Percentiles rank a stretch among this genome's conserved stretches.
These are phyloP conservation scores for Pinctada fucata DNA, from an alignment of 2,888 invertebrate genomes.

Conservation along the genomic window DNA sequence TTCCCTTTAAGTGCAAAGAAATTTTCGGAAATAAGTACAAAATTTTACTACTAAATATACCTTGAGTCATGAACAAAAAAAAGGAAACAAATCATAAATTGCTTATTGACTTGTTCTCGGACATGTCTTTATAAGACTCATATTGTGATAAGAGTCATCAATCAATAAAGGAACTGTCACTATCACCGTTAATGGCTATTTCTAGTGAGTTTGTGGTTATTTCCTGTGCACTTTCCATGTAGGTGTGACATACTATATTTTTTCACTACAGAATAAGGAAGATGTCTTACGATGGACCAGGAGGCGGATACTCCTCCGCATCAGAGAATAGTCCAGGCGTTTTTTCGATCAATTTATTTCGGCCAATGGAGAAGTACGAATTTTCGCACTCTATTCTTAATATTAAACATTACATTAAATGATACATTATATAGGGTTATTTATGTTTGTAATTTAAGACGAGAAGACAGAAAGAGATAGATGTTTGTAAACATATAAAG, in stretches of 20 bases:
- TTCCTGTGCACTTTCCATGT: no score
- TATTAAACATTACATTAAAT: not conserved
- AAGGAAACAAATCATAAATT: no score
- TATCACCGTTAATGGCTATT: no score
- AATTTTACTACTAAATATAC: no score
- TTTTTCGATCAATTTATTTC: constrained; percentile 69
- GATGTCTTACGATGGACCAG: constrained; percentile 65
- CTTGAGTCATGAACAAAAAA: no score
- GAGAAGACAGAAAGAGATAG: no score
- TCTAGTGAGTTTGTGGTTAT: no score
- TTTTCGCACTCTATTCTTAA: not conserved
- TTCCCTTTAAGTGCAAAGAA: no score
- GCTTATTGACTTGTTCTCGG: not conserved
- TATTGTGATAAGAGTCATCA: not conserved
- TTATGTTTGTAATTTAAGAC: no score
- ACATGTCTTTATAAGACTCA: not conserved
- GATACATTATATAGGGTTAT: not conserved
- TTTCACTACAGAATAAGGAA: constrained; percentile 46
- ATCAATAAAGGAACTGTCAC: no score
- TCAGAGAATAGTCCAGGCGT: constrained; percentile 72
- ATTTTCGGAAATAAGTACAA: no score
- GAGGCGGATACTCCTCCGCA: constrained; percentile 70
- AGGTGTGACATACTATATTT: not conserved
- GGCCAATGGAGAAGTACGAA: constrained; percentile 62
- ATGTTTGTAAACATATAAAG: not conserved